These are phyloP conservation scores for Leptopilina boulardi DNA, from an alignment of 1,140 invertebrate genomes.

Conservation along the genomic window DNA sequence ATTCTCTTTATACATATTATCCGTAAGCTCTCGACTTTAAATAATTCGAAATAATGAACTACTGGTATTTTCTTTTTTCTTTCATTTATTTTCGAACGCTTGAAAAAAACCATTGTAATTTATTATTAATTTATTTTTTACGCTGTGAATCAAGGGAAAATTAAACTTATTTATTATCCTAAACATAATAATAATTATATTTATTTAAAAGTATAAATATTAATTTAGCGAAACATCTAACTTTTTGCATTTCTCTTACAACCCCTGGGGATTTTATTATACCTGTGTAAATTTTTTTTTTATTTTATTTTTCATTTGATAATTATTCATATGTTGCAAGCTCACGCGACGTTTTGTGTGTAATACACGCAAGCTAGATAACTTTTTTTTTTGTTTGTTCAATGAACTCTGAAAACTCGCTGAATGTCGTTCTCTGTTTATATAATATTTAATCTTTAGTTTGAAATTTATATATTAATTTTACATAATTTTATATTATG, in stretches of 20 bases:
- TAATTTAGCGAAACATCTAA: too few relatives aligned
- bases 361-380: neutral
- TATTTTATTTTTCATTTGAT: slow-evolving; percentile 23
- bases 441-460: neutral
- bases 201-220: too few relatives aligned
- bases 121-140: too few relatives aligned
- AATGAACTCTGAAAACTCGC: neutral
- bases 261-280: neutral
- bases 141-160: too few relatives aligned
- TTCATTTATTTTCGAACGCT: neutral
- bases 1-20: neutral
- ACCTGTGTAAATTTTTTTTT: neutral
- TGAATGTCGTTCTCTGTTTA: neutral
- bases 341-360: slow-evolving; percentile 9
- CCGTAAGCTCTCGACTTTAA: neutral
- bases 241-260: neutral
- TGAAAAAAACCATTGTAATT: neutral
- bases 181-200: too few relatives aligned
- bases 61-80: neutral
- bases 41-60: neutral
- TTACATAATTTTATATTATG: neutral
- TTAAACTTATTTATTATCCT: too few relatives aligned
- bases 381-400: neutral
- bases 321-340: slow-evolving; percentile 6
- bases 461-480: slow-evolving; percentile 1